These are phyloP conservation scores for Eupsilia transversa DNA, from an alignment of 2,888 invertebrate species.

Conservation along the genomic window DNA sequence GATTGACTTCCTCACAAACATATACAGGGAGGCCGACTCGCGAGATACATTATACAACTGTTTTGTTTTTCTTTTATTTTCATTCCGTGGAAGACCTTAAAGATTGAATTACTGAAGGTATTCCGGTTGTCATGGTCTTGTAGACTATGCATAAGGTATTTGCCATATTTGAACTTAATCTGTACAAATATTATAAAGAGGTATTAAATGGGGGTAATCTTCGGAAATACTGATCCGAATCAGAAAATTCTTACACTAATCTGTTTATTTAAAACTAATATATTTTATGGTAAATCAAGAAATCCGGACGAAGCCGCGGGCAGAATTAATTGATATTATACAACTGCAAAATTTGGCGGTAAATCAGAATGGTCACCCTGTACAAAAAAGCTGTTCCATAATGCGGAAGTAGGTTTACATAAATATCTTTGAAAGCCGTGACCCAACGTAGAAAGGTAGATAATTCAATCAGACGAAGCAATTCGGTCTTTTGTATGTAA, in stretches of 20 bases:
- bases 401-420: constrained; percentile 63
- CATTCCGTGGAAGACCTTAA: too few relatives aligned
- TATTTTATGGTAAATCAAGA: neutral
- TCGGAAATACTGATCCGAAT: neutral
- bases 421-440: constrained; percentile 79
- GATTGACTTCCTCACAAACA: constrained; percentile 34
- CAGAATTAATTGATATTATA: neutral
- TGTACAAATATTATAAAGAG: neutral
- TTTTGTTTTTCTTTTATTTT: neutral
- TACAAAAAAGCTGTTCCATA: constrained; percentile 28
- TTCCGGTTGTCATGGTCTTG: too few relatives aligned
- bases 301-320: neutral
- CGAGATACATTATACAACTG: neutral
- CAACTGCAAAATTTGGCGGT: neutral
- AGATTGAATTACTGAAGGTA: neutral
- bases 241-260: neutral
- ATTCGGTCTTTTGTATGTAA: constrained; percentile 88
- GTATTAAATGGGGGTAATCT: neutral
- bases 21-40: neutral
- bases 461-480: constrained; percentile 87
- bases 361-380: neutral
- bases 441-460: constrained; percentile 76
- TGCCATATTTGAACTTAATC: neutral
- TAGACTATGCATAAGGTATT: neutral
- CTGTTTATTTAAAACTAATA: too few relatives aligned